Percentiles rank a stretch among this genome's conserved stretches.
Conservation (phyloP, 2,113 vertebrate species). For the Naja naja region DNA sequence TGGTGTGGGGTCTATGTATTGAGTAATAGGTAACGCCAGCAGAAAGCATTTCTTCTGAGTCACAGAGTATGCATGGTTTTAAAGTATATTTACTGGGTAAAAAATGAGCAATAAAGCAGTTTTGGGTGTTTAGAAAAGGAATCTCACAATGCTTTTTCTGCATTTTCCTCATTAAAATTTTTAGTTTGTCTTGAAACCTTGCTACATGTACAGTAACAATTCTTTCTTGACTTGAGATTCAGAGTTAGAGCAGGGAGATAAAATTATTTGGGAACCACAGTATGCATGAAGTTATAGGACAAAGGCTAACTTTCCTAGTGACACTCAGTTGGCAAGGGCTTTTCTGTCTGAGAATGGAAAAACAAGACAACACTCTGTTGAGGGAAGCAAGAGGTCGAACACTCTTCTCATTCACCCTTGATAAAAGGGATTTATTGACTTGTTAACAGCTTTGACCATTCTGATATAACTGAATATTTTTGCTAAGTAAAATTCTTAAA, state of each 20-base stretch:
- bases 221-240: not conserved
- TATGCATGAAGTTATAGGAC: not conserved
- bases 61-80: not conserved
- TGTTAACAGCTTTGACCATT: slow-evolving; percentile 5
- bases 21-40: not conserved
- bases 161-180: not conserved
- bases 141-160: not conserved
- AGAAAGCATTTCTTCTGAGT: not conserved
- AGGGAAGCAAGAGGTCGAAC: not conserved
- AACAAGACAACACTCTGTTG: not conserved
- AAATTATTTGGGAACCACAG: not conserved
- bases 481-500: not conserved
- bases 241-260: not conserved
- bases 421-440: not conserved
- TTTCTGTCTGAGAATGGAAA: not conserved
- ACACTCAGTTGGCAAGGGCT: not conserved
- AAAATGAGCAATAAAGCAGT: not conserved
- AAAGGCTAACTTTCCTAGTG: not conserved
- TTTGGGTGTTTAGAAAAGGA: not conserved
- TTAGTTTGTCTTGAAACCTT: not conserved
- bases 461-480: not conserved
- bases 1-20: not conserved
- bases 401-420: not conserved
- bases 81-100: not conserved
- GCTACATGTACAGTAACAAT: not conserved